Evolutionary conservation across 2,888 invertebrate genomes (phyloP), one percentile per base, ranked within the genome.

Genomic region (Cyaniris semiargus): DNA sequence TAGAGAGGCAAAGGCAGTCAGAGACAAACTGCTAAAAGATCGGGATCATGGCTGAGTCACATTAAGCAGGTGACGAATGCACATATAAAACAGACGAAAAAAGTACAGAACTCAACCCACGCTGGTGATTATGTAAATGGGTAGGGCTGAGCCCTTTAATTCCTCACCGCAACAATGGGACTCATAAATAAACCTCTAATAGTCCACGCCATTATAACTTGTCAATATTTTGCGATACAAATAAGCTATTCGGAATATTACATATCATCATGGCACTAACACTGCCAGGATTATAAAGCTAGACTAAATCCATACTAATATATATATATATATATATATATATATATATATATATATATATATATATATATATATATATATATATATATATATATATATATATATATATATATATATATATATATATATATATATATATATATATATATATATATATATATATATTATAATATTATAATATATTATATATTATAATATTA

Each of bases 181-280:
- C 74, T 48, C 74, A 74, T 74, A 74, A 74, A 74, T 74, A 48
- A 72, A 44, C 23, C 27, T 48, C 48, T 74, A 48, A 74, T 48
- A 74, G 48, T 53, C 53, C 27, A 23, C 21, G 74, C 53, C 74
- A 74, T 74, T 74, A 48, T 48, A 27, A 21, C 74, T 48, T 74
- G 74, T 23, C 74, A 74, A 53, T 74, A 74, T 74, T 74, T 74
- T 48, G 74, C 53, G 74, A 74, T 53, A 74, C 71, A 71, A 44
- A 71, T 71, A 21, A 53, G 53, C 53, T 0, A 3, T 53, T 53
- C 5, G 18, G 53, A 53, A 53, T 53, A 53, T 53, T 48, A 15
- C 48, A 48, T 48, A 15, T 48, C 48, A 48, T 48, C 15, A 48
- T 48, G 2, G 48, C 10, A 48, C 48, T 48, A 48, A 48, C 48